These are phyloP conservation scores for Phasia obesa DNA, from an alignment of 2,888 invertebrate species.

Conservation along the genomic window DNA sequence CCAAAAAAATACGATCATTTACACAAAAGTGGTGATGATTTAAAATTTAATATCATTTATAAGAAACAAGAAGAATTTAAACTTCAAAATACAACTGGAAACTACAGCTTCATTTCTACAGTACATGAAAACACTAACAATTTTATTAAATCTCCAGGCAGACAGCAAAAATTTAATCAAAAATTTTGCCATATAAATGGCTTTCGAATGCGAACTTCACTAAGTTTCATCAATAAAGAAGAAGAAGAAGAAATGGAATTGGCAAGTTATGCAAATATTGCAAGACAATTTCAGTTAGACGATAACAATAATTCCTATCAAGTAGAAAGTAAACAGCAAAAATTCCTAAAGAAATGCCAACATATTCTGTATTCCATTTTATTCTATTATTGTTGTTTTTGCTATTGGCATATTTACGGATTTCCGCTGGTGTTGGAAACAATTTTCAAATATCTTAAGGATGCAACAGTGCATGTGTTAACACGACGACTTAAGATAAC, in stretches of 20 bases:
- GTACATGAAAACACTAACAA: background rate
- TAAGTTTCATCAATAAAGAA: background rate
- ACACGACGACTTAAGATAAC: slow-evolving; percentile 55
- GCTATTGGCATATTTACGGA: slow-evolving; percentile 64
- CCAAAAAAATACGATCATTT: background rate
- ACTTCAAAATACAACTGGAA: background rate
- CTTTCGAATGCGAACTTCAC: background rate
- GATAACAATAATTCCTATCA: slow-evolving; percentile 44
- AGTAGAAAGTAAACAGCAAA: slow-evolving; percentile 42
- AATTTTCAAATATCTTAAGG: slow-evolving; percentile 64
- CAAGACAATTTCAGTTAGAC: slow-evolving; percentile 13
- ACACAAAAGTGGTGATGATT: background rate
- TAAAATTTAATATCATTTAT: background rate
- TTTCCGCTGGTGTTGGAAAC: slow-evolving; percentile 61
- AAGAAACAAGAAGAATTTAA: background rate
- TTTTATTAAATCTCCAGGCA: background rate
- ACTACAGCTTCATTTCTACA: background rate
- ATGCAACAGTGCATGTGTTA: slow-evolving; percentile 64
- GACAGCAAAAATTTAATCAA: slow-evolving; percentile 4
- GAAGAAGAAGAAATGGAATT: background rate
- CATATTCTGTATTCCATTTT: slow-evolving; percentile 36
- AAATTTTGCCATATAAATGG: background rate
- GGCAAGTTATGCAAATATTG: slow-evolving; percentile 30
- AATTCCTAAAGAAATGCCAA: slow-evolving; percentile 43
- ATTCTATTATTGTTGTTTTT: slow-evolving; percentile 11